phyloP scores from a whole-genome alignment of 2,797 vertebrate species.

The Acrossocheilus fasciatus region DNA sequence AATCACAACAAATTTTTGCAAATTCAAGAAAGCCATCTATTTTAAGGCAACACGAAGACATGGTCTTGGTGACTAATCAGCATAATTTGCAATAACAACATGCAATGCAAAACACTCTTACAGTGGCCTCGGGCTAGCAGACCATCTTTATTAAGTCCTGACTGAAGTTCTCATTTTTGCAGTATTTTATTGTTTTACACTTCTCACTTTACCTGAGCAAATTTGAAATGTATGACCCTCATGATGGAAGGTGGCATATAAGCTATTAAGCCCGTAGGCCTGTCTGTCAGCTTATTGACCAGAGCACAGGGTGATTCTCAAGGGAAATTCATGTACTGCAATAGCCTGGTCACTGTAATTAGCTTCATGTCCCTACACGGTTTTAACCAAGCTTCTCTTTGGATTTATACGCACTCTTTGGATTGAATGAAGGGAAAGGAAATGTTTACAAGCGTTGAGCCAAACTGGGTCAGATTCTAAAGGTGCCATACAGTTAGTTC shows the following conservation, averaged over 20 bases:
- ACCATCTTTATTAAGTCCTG: background rate
- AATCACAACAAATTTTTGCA: background rate
- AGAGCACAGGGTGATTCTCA: background rate
- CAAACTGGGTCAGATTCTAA: constrained; percentile 6
- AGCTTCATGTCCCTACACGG: background rate
- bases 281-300: constrained; percentile 22
- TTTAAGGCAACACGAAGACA: background rate
- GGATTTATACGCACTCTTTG: background rate
- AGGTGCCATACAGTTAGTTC: background rate
- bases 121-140: background rate
- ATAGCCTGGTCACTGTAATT: background rate
- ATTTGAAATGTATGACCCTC: constrained; percentile 7
- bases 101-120: background rate
- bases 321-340: background rate
- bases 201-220: background rate
- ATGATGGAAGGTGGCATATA: background rate
- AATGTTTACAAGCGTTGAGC: background rate
- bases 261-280: constrained; percentile 8
- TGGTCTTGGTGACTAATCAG: background rate
- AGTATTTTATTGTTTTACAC: background rate
- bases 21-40: background rate
- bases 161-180: background rate
- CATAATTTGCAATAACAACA: background rate
- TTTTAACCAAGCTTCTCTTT: background rate
- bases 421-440: background rate